These are phyloP conservation scores for Brachionichthys hirsutus DNA, from an alignment of 2,113 vertebrate species.

Conservation along the genomic window DNA sequence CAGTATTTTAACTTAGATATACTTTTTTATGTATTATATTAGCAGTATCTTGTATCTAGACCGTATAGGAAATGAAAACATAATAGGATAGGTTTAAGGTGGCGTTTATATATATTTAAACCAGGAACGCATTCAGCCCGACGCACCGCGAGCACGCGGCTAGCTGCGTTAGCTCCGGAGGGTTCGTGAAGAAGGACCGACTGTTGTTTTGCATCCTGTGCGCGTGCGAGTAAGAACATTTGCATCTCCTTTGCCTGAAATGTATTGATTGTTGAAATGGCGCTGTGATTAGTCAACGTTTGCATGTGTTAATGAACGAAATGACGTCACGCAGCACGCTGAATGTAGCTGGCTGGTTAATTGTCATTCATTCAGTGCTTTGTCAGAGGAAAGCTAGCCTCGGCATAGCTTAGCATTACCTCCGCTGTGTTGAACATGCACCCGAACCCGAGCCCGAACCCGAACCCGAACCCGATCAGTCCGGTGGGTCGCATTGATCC, in stretches of 20 bases:
- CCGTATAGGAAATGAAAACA: not conserved
- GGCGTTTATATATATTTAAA: not conserved
- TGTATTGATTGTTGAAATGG: not conserved
- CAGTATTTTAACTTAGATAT: not conserved
- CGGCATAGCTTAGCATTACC: conserved; percentile 26
- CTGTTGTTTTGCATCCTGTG: conserved; percentile 39
- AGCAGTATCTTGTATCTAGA: accelerated
- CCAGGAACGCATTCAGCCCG: conserved; percentile 5
- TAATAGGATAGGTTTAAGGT: too few relatives aligned
- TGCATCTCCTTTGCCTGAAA: conserved; percentile 51
- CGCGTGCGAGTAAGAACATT: conserved; percentile 64
- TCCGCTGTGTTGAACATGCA: too few relatives aligned
- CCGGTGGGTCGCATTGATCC: too few relatives aligned
- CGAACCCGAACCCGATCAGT: too few relatives aligned
- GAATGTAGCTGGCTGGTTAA: not conserved
- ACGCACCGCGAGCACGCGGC: conserved; percentile 10
- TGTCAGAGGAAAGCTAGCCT: conserved; percentile 24
- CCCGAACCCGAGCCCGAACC: too few relatives aligned
- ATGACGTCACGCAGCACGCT: not conserved
- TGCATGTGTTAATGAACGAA: conserved; percentile 26
- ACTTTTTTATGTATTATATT: accelerated
- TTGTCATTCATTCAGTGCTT: conserved; percentile 6
- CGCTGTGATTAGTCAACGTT: conserved; percentile 1
- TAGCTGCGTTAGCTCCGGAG: not conserved
- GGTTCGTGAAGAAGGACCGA: not conserved